Evolutionary conservation across 2,113 vertebrate species (phyloP).

Genomic region (Thinocorus orbignyianus): DNA sequence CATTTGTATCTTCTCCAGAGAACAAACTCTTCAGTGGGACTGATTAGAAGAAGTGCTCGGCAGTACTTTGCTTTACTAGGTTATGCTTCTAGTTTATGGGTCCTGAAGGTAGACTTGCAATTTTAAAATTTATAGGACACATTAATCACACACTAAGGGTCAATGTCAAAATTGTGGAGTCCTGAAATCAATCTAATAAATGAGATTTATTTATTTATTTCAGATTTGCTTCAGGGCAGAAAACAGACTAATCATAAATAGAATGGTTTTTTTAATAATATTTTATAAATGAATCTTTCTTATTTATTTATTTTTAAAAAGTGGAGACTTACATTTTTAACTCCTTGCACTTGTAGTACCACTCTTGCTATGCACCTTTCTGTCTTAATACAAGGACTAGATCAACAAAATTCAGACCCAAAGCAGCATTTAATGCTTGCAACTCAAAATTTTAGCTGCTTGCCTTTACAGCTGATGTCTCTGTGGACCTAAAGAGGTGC

Average conservation of each 20-base stretch:
- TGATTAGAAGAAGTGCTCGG: background rate
- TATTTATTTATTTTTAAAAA: background rate
- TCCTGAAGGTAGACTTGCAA: background rate
- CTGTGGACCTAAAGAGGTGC: background rate
- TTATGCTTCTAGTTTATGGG: background rate
- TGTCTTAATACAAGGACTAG: background rate
- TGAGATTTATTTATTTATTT: no score
- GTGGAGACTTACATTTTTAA: background rate
- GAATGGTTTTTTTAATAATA: background rate
- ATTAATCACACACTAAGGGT: background rate
- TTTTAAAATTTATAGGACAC: background rate
- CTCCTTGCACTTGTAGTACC: background rate
- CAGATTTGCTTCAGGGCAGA: background rate
- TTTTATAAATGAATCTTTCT: background rate
- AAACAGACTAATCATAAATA: background rate
- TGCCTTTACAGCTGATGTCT: background rate
- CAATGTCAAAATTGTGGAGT: background rate
- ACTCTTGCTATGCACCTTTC: background rate
- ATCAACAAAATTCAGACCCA: background rate
- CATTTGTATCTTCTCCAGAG: background rate
- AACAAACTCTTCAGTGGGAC: background rate
- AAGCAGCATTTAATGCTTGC: background rate
- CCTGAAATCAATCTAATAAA: background rate
- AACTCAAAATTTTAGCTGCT: background rate
- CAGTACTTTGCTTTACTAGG: background rate